A percentile compares a stretch with the other conserved stretches of the same genome.
These are phyloP conservation scores for Castor canadensis DNA, from an alignment of 2,113 vertebrate species.

Conservation along the genomic window DNA sequence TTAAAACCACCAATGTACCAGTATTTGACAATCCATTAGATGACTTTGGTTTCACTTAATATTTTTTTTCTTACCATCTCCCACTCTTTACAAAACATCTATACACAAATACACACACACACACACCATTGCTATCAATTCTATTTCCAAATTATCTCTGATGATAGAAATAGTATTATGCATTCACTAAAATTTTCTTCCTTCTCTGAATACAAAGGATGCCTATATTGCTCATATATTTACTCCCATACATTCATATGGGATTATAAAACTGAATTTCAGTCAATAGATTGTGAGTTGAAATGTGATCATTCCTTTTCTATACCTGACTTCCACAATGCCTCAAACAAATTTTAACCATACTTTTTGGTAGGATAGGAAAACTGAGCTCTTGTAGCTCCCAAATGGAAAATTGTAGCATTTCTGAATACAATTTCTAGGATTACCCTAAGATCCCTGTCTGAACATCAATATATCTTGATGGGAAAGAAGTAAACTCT, in stretches of 20 bases:
- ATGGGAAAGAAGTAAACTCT: not conserved
- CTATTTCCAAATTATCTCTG: not conserved
- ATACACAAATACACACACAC: too few species aligned
- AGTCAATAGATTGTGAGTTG: not conserved
- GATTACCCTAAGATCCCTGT: fast-evolving
- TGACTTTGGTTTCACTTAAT: not conserved
- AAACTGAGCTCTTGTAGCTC: not conserved
- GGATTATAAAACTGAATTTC: not conserved
- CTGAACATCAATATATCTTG: not conserved
- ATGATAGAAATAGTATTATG: not conserved
- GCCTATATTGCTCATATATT: not conserved
- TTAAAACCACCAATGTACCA: not conserved
- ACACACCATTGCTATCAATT: not conserved
- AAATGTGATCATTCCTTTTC: not conserved
- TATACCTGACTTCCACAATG: not conserved
- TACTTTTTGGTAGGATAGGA: not conserved
- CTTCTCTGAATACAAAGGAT: not conserved
- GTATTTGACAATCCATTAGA: not conserved
- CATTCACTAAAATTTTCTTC: not conserved
- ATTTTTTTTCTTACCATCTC: not conserved
- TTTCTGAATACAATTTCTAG: not conserved
- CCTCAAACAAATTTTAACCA: not conserved
- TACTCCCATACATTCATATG: fast-evolving
- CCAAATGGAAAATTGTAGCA: not conserved
- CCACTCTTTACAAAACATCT: not conserved